Percentiles rank a stretch among this genome's conserved stretches.
Evolutionary conservation across 2,888 invertebrate genomes (phyloP).

Genomic region (Teleiodes luculella): DNA sequence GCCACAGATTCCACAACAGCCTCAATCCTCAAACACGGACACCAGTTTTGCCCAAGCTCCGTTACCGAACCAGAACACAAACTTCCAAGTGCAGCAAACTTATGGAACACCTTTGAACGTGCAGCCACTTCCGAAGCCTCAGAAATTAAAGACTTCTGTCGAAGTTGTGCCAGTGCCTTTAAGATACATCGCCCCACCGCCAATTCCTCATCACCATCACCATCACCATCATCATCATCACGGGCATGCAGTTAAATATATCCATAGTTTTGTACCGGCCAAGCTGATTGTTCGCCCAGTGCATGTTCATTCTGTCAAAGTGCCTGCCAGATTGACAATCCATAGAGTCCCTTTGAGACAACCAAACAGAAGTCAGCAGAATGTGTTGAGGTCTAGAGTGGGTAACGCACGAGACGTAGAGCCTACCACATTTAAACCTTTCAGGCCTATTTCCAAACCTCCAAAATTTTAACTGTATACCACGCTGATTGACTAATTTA

Average conservation of each 20-base stretch:
- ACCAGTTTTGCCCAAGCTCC: slow-evolving; percentile 57
- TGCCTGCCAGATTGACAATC: slow-evolving; percentile 36
- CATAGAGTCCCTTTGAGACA: slow-evolving; percentile 37
- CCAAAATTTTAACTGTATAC: slow-evolving; percentile 42
- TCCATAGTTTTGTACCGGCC: slow-evolving; percentile 55
- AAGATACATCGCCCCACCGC: slow-evolving; percentile 65
- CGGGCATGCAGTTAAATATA: slow-evolving; percentile 43
- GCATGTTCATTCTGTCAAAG: slow-evolving; percentile 36
- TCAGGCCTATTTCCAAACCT: slow-evolving; percentile 49
- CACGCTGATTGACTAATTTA: neutral
- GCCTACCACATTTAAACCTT: slow-evolving; percentile 55
- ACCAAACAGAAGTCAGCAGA: slow-evolving; percentile 32
- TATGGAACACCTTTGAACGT: slow-evolving; percentile 38
- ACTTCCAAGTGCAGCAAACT: slow-evolving; percentile 43
- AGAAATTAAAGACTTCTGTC: slow-evolving; percentile 60
- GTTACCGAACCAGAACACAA: slow-evolving; percentile 56
- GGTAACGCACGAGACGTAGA: slow-evolving; percentile 47
- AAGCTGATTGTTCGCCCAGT: slow-evolving; percentile 60
- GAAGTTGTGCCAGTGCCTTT: slow-evolving; percentile 66
- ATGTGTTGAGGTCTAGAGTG: slow-evolving; percentile 30
- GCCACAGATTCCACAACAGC: slow-evolving; percentile 23
- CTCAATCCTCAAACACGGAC: slow-evolving; percentile 48
- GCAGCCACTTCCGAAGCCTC: slow-evolving; percentile 38
- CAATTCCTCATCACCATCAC: slow-evolving; percentile 40
- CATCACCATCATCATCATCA: slow-evolving; percentile 34